Conservation (phyloP, 2,888 invertebrate species). For the Calameuta pallipes region DNA sequence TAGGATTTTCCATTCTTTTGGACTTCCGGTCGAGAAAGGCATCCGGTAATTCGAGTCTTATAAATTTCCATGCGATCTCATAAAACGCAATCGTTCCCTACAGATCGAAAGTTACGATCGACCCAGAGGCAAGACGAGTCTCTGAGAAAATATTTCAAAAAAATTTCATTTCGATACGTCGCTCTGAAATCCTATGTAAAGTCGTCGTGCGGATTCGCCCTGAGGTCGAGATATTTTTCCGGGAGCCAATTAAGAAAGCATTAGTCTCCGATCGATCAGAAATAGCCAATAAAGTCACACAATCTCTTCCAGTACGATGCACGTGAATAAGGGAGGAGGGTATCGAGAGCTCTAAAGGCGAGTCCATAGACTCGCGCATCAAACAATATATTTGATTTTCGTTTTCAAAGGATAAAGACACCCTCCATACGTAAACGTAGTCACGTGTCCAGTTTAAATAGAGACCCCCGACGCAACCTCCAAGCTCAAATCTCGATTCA, state of each 20-base stretch:
- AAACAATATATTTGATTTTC: conserved; percentile 62
- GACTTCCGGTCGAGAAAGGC: neutral
- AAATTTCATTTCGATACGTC: accelerated
- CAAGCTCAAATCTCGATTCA: conserved; percentile 37
- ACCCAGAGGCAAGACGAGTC: neutral
- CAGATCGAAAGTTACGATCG: neutral
- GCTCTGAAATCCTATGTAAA: accelerated
- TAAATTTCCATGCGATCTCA: neutral
- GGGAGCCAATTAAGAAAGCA: conserved; percentile 35
- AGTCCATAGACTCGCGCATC: conserved; percentile 10
- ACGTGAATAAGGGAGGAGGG: conserved; percentile 34
- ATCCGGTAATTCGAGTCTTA: neutral
- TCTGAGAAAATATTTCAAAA: neutral
- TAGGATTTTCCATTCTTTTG: neutral
- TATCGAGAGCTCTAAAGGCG: conserved; percentile 23
- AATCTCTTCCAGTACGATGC: conserved; percentile 47
- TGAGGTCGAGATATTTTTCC: conserved; percentile 1
- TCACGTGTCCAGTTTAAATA: conserved; percentile 64
- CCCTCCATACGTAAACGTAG: conserved; percentile 56
- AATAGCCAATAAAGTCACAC: conserved; percentile 50
- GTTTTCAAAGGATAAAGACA: conserved; percentile 53
- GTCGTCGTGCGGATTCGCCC: neutral
- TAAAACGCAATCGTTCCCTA: neutral
- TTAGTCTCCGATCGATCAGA: conserved; percentile 25
- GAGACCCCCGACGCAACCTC: conserved; percentile 25